Percentiles rank a stretch among this genome's conserved stretches.
These are phyloP conservation scores for Anticlea derivata DNA, from an alignment of 2,888 invertebrate species.

Conservation along the genomic window DNA sequence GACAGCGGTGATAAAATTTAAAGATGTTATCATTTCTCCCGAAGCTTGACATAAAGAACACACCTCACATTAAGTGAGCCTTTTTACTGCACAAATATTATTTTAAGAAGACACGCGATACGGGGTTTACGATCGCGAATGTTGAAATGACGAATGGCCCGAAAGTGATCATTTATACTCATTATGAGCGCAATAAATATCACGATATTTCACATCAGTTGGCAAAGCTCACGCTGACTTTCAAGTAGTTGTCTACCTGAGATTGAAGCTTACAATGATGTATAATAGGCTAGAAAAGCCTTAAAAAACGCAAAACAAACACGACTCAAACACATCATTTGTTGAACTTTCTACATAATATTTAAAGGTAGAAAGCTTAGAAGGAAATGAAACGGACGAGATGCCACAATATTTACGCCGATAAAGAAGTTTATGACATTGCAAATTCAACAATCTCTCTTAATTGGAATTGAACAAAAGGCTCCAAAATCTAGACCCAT, in stretches of 20 bases:
- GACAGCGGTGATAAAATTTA: slow-evolving; percentile 29
- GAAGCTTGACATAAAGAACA: slow-evolving; percentile 13
- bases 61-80: slow-evolving; percentile 10
- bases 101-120: slow-evolving; percentile 13
- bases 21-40: slow-evolving; percentile 20
- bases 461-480: slow-evolving; percentile 10
- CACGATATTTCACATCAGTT: slow-evolving; percentile 24
- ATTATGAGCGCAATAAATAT: slow-evolving; percentile 22
- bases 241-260: not conserved
- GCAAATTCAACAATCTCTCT: slow-evolving; percentile 5
- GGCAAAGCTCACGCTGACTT: slow-evolving; percentile 16
- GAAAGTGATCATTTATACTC: slow-evolving; percentile 19
- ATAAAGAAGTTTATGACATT: slow-evolving; percentile 14
- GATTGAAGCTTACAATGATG: slow-evolving; percentile 7
- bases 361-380: slow-evolving; percentile 3
- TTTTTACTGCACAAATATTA: slow-evolving; percentile 16
- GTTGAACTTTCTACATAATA: slow-evolving; percentile 12
- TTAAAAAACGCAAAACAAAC: slow-evolving; percentile 5
- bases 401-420: slow-evolving; percentile 7
- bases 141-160: slow-evolving; percentile 23
- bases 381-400: slow-evolving; percentile 4
- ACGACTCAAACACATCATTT: not conserved
- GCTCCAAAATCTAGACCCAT: slow-evolving; percentile 11
- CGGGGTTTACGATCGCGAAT: slow-evolving; percentile 15
- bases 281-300: slow-evolving; percentile 8